Percentiles rank a stretch among this genome's conserved stretches.
Conservation (phyloP, 1,140 invertebrate genomes). For the Philopotamus ludificatus region DNA sequence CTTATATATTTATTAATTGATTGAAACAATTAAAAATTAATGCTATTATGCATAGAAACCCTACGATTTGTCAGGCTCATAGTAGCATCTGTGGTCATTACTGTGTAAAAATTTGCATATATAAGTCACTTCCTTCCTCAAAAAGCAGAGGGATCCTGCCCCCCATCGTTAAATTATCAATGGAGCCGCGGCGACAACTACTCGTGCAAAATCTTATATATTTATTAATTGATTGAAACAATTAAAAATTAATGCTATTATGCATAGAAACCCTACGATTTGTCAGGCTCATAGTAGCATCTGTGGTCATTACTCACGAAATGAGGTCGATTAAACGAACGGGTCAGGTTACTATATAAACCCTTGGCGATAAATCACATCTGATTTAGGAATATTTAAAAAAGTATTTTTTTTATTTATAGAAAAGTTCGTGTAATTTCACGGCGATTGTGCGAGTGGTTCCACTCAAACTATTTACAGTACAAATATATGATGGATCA, state of each 20-base stretch:
- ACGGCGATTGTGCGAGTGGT: not conserved
- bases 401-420: too few species aligned
- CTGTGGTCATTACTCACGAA: slow-evolving; percentile 2
- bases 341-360: slow-evolving; percentile 25
- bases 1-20: too few species aligned
- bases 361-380: slow-evolving; percentile 8
- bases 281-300: slow-evolving; percentile 11
- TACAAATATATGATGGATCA: slow-evolving; percentile 37
- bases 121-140: slow-evolving; percentile 9
- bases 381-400: too few species aligned
- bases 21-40: slow-evolving; percentile 39
- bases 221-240: too few species aligned
- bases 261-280: slow-evolving; percentile 18
- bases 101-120: slow-evolving; percentile 28
- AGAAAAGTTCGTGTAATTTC: slow-evolving; percentile 1
- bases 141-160: not conserved
- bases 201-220: too few species aligned
- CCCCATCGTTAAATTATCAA: slow-evolving; percentile 5
- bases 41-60: slow-evolving; percentile 30
- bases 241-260: slow-evolving; percentile 40
- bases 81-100: slow-evolving; percentile 15
- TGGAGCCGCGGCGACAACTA: too few species aligned
- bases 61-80: slow-evolving; percentile 11
- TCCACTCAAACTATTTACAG: not conserved
- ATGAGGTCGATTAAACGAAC: slow-evolving; percentile 26